Conservation (phyloP, 2,113 vertebrate species). For the Steatornis caripensis region DNA sequence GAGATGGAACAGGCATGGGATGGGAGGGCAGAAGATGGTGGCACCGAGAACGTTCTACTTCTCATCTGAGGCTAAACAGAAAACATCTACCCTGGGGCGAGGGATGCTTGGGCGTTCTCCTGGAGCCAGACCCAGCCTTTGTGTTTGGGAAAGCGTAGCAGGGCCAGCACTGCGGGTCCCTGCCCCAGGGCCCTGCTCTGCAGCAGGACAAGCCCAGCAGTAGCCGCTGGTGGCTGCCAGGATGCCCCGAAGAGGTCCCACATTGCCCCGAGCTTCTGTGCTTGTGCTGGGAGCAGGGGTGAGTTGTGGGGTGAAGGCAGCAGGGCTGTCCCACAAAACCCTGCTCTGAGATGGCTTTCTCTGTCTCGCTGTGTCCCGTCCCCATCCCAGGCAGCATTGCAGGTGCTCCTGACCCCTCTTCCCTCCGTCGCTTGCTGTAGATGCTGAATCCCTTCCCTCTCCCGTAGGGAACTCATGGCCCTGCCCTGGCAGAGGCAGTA, state of each 20-base stretch:
- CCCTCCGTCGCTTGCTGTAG: background rate
- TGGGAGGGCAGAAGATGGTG: background rate
- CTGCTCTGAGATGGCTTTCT: background rate
- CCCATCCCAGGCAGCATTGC: rapidly evolving
- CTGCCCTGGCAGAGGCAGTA: background rate
- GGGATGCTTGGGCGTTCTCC: background rate
- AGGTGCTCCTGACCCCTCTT: background rate
- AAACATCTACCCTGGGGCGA: background rate
- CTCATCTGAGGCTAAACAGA: background rate
- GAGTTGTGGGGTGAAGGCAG: background rate
- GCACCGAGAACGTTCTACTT: background rate
- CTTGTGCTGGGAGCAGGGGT: background rate
- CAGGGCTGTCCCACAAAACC: background rate
- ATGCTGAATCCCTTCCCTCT: background rate
- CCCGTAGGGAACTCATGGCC: background rate
- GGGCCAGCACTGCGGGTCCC: background rate
- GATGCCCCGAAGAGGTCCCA: rapidly evolving
- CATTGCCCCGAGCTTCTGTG: rapidly evolving
- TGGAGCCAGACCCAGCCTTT: background rate
- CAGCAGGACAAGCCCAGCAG: background rate
- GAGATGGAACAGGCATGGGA: background rate
- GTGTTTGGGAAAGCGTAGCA: rapidly evolving
- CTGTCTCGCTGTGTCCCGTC: rapidly evolving
- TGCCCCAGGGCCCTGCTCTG: background rate
- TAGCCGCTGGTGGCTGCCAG: background rate